phyloP scores from a whole-genome alignment of 2,113 vertebrate genomes.

The Spilogale gracilis region DNA sequence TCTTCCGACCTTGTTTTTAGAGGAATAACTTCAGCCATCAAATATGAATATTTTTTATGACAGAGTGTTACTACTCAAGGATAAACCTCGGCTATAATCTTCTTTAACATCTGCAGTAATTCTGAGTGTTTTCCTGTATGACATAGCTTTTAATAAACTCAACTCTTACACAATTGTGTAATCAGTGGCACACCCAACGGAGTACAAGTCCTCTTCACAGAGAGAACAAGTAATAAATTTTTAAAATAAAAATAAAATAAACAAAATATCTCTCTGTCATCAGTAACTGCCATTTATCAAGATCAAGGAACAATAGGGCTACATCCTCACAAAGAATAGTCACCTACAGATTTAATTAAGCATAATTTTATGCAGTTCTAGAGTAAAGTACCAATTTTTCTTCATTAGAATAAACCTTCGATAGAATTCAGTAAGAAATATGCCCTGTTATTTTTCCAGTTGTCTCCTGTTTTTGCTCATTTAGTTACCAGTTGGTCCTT shows the following conservation, averaged over 20 bases:
- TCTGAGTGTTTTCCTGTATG: background rate
- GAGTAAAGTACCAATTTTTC: background rate
- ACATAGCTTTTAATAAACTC: conserved; percentile 55
- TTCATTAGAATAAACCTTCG: background rate
- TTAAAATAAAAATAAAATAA: conserved; percentile 26
- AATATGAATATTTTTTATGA: conserved; percentile 19
- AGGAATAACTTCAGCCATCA: conserved; percentile 41
- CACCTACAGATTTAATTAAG: background rate
- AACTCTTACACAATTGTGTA: background rate
- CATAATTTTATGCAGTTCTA: conserved; percentile 37
- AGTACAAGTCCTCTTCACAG: background rate
- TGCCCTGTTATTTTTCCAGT: background rate
- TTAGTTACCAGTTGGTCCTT: background rate
- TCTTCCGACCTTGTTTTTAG: background rate
- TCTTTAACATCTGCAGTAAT: conserved; percentile 32
- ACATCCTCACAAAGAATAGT: background rate
- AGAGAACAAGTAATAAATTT: conserved; percentile 53
- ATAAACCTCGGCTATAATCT: background rate
- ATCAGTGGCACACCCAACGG: conserved; percentile 3
- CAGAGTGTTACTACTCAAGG: background rate
- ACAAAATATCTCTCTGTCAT: background rate
- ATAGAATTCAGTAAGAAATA: background rate
- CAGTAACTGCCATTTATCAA: conserved; percentile 6
- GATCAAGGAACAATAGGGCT: background rate
- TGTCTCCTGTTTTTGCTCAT: background rate